Evolutionary conservation across 2,888 invertebrate species (phyloP), one percentile per base, ranked within the genome.

Genomic region (Ectobius pallidus): DNA sequence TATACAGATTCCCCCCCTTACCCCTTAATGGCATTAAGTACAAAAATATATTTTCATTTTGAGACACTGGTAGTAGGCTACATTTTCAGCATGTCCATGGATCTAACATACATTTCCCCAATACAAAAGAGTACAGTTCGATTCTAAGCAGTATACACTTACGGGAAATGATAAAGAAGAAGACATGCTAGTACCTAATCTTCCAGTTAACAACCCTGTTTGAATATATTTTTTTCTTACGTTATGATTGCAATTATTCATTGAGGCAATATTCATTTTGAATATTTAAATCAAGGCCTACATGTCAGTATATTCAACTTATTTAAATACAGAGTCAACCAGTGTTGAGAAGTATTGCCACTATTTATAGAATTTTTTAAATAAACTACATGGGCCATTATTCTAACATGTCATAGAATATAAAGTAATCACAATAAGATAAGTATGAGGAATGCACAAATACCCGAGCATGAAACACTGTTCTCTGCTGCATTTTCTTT

Each of bases 351-450:
- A 52, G 3, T 22, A 52, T 30, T 25, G 16, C 27, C 32, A 30
- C 30, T 58, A n/a, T 1, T 32, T 30, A 70, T 62, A 70, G 61
- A 70, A 70, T 70, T 61, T 44, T 39, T 70, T n/a, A n/a, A 62
- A 70, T 70, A 70, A 70, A 70, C 62, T 70, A 70, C 70, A 70
- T 46, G 61, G 61, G 61, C 70, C 30, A 34, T 46, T 30, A 20
- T 44, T 6, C 58, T 70, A 70, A 70, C 70, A 70, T 42, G 44
- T 62, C 46, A 65, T 65, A 65, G 46, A 46, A 65, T 65, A 65
- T 46, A 42, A 39, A 63, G 22, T 22, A 25, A 42, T 63, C 63
- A 25, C 58, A 58, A 58, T 61, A 27, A 61, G 11, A 32, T 11
- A 65, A 44, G 46, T 27, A 44, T 14, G 16, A 46, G 65, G 65